A percentile compares a stretch with the other conserved stretches of the same genome.
Conservation (phyloP, 2,888 invertebrate species). For the Mythimna vitellina region DNA sequence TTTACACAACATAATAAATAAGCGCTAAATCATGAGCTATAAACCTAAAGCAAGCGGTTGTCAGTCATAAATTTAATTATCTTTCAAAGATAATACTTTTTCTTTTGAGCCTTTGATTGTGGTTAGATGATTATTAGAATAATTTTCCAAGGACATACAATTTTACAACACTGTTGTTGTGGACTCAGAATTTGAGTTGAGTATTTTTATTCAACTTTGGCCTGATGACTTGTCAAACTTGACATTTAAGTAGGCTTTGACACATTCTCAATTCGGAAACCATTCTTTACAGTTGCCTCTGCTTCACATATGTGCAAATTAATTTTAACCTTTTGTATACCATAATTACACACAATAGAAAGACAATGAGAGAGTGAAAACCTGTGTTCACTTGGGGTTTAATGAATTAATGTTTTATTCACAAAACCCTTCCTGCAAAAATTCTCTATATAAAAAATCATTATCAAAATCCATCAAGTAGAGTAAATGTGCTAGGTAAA, state of each 20-base stretch:
- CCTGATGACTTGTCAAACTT: too few relatives aligned
- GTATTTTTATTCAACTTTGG: too few relatives aligned
- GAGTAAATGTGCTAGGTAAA: neutral
- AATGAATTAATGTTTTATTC: neutral
- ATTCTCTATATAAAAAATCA: too few relatives aligned
- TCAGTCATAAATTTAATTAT: conserved; percentile 42
- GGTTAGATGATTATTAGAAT: neutral
- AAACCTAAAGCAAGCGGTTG: conserved; percentile 22
- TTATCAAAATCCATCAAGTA: neutral
- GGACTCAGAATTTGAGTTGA: too few relatives aligned
- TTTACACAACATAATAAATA: conserved; percentile 18
- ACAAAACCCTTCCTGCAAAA: neutral
- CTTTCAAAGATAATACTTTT: conserved; percentile 24
- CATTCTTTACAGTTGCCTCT: neutral
- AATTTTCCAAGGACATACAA: neutral
- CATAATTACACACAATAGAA: too few relatives aligned
- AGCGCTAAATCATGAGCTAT: conserved; percentile 33
- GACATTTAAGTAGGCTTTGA: too few relatives aligned
- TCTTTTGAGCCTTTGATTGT: conserved; percentile 12
- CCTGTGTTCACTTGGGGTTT: too few relatives aligned
- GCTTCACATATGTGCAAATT: neutral
- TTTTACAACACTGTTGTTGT: neutral
- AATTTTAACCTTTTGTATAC: too few relatives aligned
- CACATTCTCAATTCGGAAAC: too few relatives aligned
- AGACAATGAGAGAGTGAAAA: too few relatives aligned